Base-by-base conservation (phyloP, 2,113 vertebrate species). In the Daubentonia madagascariensis region DNA sequence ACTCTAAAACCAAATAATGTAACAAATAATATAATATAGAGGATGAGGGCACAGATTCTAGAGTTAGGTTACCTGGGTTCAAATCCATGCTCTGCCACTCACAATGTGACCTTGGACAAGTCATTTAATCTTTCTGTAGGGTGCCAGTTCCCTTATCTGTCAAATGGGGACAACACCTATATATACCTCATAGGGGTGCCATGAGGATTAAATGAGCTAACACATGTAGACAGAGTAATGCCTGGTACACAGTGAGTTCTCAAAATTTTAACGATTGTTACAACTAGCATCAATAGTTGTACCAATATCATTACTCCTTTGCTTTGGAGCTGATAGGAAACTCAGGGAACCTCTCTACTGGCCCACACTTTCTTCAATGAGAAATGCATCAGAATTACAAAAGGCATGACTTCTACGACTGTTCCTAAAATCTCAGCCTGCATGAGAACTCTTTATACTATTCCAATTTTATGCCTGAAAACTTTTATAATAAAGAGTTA, bases 391-490 rank as follows among this genome's bases (percentile, higher is more conserved):
- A 65, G 28, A 85, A 88, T 37, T 76, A 70, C 25, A 89, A 81
- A 95, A 85, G 28, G 30, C 37, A 92, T 17, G 59, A 63, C 13
- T 91, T 94, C 57, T 54, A 76, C 96, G 18, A 90, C 10, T 63
- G 17, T 13, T 73, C 20, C 59, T 65, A 68, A 91, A 94, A 35
- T 76, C 18, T 89, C n/a, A 83, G 43, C 68, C 80, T 61, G 43
- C 25, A 28, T 35, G 32, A n/a, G 16, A 52, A 59, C 48, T 79
- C 48, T 75, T 85, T 70, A 85, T 30, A 94, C 25, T 78, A 50
- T 78, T 96, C 92, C 52, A 76, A 76, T 57, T 91, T 86, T 68
- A 67, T 48, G 48, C 43, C 68, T 89, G 32, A 92, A 85, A 87
- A 57, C 8, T 54, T 75, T 93, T 91, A 84, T 18, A 83, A 40